Evolutionary conservation across 2,888 invertebrate species (phyloP).

Genomic region (Ametastegia equiseti): DNA sequence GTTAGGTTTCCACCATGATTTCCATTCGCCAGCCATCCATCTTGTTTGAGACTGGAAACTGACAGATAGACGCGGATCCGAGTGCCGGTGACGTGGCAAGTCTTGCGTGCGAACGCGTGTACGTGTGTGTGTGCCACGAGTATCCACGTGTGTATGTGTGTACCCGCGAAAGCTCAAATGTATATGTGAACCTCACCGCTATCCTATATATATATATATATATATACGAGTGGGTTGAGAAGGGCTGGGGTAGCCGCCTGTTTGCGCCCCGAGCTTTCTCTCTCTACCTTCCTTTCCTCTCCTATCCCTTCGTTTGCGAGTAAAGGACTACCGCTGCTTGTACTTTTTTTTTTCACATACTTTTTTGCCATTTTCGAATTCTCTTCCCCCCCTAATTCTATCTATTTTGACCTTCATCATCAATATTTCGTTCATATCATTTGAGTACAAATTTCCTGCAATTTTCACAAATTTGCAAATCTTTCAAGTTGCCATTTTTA

Average conservation of each 20-base stretch:
- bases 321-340: constrained; percentile 3
- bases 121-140: constrained; percentile 55
- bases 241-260: constrained; percentile 21
- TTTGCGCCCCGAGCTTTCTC: constrained; percentile 31
- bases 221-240: constrained; percentile 41
- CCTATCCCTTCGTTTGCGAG: constrained; percentile 53
- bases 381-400: not conserved
- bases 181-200: constrained; percentile 23
- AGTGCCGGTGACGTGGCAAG: constrained; percentile 75
- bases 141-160: constrained; percentile 58
- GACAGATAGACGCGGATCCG: constrained; percentile 76
- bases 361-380: not conserved
- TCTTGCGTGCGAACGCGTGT: constrained; percentile 69
- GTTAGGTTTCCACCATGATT: constrained; percentile 78
- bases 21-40: constrained; percentile 82
- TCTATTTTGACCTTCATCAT: not conserved
- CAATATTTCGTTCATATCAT: not conserved
- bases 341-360: constrained; percentile 3
- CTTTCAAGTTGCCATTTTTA: no score
- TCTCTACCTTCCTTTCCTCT: constrained; percentile 6
- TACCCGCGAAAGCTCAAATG: constrained; percentile 44
- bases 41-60: constrained; percentile 80
- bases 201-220: no score
- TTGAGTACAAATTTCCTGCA: no score
- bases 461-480: no score